Evolutionary conservation across 2,888 invertebrate genomes (phyloP).

Genomic region (Hecatera dysodea): DNA sequence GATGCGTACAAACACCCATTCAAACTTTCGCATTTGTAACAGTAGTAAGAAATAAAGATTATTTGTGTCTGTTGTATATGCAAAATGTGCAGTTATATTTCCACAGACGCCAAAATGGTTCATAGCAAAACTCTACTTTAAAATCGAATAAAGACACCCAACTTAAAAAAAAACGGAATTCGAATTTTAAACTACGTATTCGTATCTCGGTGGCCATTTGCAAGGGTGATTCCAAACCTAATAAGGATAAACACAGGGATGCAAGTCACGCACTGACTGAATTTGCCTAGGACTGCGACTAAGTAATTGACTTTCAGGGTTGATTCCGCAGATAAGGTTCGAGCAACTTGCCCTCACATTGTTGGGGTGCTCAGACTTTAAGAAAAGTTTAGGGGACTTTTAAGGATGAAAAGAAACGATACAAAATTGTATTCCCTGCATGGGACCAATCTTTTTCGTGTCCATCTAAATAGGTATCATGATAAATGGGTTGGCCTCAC

Average conservation of each 20-base stretch:
- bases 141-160: conserved; percentile 21
- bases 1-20: too few species aligned
- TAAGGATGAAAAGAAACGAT: background rate
- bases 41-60: too few species aligned
- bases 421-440: background rate
- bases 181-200: conserved; percentile 48
- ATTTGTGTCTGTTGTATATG: background rate
- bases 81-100: background rate
- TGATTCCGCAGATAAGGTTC: conserved; percentile 50
- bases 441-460: background rate
- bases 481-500: background rate
- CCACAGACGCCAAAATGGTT: background rate
- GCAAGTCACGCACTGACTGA: conserved; percentile 70
- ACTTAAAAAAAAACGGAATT: conserved; percentile 27
- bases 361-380: conserved; percentile 24
- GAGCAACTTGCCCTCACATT: conserved; percentile 32
- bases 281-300: conserved; percentile 69
- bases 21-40: too few species aligned
- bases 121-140: background rate
- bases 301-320: conserved; percentile 68
- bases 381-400: conserved; percentile 1
- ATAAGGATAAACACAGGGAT: conserved; percentile 68
- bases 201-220: conserved; percentile 55
- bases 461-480: background rate
- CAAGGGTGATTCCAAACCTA: conserved; percentile 67